Evolutionary conservation across 2,797 vertebrate species (phyloP).

Genomic region (Acomys russatus): DNA sequence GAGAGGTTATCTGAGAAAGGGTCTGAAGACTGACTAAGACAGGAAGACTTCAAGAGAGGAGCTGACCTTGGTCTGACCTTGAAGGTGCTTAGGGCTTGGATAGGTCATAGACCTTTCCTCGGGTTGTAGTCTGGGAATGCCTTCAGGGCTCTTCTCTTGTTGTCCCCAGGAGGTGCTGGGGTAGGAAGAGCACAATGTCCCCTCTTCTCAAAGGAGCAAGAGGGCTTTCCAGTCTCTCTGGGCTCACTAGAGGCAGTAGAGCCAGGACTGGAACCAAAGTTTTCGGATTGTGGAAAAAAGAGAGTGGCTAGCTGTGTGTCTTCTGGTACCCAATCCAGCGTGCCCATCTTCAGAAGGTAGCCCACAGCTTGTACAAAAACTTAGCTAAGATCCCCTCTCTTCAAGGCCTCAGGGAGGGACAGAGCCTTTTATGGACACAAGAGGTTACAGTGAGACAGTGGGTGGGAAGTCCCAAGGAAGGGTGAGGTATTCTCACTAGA

Average conservation of each 20-base stretch:
- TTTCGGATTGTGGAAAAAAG: constrained; percentile 31
- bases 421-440: background rate
- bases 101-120: background rate
- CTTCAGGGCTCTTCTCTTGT: background rate
- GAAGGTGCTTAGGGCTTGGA: background rate
- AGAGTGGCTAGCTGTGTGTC: background rate
- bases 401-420: background rate
- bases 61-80: constrained; percentile 20
- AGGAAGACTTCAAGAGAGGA: background rate
- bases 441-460: background rate
- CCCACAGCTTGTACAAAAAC: background rate
- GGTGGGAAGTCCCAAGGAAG: background rate
- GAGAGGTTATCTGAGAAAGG: background rate
- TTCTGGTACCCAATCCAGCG: background rate
- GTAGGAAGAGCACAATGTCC: background rate
- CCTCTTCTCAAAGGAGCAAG: background rate
- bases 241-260: background rate
- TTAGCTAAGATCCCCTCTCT: background rate
- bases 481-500: background rate
- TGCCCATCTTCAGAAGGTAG: background rate
- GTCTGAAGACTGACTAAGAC: background rate
- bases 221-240: background rate
- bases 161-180: background rate
- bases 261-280: background rate
- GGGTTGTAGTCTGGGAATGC: background rate